These are phyloP conservation scores for Hycleus cichorii DNA, from an alignment of 1,140 invertebrate genomes.

Conservation along the genomic window DNA sequence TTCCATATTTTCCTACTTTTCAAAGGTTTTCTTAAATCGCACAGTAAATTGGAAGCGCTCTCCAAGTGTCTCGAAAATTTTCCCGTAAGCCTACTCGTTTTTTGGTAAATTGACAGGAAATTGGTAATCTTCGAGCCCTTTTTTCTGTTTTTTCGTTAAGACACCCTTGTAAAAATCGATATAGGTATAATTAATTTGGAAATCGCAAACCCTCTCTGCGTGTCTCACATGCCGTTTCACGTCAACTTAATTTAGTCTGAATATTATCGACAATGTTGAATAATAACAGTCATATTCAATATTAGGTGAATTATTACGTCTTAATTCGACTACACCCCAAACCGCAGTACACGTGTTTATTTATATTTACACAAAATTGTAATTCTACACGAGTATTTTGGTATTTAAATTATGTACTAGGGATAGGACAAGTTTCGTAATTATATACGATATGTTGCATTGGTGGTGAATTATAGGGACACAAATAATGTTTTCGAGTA, in stretches of 20 bases:
- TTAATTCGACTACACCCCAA: neutral
- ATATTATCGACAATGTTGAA: conserved; percentile 17
- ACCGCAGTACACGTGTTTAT: neutral
- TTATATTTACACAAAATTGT: neutral
- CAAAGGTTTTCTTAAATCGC: too few species aligned
- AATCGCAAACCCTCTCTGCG: too few species aligned
- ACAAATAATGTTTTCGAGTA: conserved; percentile 10
- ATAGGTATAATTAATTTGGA: too few species aligned
- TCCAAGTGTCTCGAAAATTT: neutral
- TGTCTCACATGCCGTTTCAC: neutral
- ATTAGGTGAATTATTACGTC: neutral
- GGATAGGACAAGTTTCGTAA: conserved; percentile 2
- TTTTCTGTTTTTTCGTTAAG: too few species aligned
- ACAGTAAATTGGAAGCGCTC: neutral
- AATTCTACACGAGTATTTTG: conserved; percentile 6
- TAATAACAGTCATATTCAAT: neutral
- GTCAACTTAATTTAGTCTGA: conserved; percentile 12
- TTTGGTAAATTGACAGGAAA: too few species aligned
- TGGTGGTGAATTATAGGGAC: conserved; percentile 10
- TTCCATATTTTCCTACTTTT: too few species aligned
- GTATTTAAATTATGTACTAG: conserved; percentile 11
- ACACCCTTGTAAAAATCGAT: too few species aligned
- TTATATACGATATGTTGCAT: conserved; percentile 12
- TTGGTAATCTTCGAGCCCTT: too few species aligned
- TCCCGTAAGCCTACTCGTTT: too few species aligned